These are phyloP conservation scores for Pseudomugil tenellus DNA, from an alignment of 2,797 vertebrate species.

Conservation along the genomic window DNA sequence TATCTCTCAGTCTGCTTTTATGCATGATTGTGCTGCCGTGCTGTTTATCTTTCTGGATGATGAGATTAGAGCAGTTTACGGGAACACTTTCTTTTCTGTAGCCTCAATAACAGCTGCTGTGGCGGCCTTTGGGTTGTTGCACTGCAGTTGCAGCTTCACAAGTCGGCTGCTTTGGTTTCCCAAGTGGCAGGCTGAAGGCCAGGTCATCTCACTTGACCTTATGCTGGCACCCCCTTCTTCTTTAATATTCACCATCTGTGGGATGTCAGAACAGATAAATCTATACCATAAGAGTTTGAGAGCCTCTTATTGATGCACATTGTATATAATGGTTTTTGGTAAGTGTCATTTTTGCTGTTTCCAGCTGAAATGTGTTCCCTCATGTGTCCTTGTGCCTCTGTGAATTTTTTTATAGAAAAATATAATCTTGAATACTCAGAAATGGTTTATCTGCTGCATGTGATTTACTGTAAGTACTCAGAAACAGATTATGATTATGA, in stretches of 20 bases:
- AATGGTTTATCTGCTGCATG: constrained; percentile 32
- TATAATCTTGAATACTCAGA: constrained; percentile 19
- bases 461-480: constrained; percentile 40
- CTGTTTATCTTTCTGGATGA: constrained; percentile 62
- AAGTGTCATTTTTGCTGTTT: constrained; percentile 20
- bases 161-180: constrained; percentile 62
- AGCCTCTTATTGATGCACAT: constrained; percentile 51
- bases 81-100: constrained; percentile 58
- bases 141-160: constrained; percentile 47
- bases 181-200: constrained; percentile 73
- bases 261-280: constrained; percentile 77
- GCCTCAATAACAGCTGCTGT: constrained; percentile 58
- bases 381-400: constrained; percentile 17
- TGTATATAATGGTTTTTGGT: constrained; percentile 9
- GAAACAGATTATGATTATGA: constrained; percentile 35
- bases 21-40: constrained; percentile 47
- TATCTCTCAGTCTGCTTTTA: constrained; percentile 42
- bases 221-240: constrained; percentile 64
- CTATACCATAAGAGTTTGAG: constrained; percentile 67
- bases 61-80: constrained; percentile 68
- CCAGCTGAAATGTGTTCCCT: constrained; percentile 26
- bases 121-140: constrained; percentile 53
- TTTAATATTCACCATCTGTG: constrained; percentile 80
- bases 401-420: constrained; percentile 13
- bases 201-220: constrained; percentile 74